Conservation (phyloP, 2,797 vertebrate species). For the Tragelaphus eurycerus region DNA sequence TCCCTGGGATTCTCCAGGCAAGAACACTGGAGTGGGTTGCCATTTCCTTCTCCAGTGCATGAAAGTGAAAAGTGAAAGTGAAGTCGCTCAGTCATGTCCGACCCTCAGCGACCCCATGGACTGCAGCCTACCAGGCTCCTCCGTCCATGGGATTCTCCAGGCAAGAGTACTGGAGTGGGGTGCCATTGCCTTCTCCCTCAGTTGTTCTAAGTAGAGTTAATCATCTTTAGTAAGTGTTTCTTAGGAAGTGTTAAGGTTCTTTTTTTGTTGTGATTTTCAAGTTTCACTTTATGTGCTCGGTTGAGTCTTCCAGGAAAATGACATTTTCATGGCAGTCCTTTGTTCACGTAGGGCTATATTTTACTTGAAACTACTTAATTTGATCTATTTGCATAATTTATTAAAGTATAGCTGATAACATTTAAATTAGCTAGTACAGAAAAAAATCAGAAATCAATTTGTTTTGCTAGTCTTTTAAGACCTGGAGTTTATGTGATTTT, state of each 20-base stretch:
- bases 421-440: slow-evolving; percentile 32
- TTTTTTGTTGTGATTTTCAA: slow-evolving; percentile 46
- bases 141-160: too few relatives aligned
- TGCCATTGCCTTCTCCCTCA: neutral
- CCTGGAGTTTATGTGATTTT: slow-evolving; percentile 3
- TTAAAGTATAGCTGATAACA: slow-evolving; percentile 27
- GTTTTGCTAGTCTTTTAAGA: slow-evolving; percentile 14
- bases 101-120: too few relatives aligned
- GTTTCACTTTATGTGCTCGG: slow-evolving; percentile 39
- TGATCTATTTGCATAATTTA: slow-evolving; percentile 29
- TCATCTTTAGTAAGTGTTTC: slow-evolving; percentile 54
- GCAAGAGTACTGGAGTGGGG: too few relatives aligned
- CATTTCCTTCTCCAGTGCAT: too few relatives aligned
- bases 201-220: slow-evolving; percentile 13
- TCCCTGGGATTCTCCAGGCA: too few relatives aligned
- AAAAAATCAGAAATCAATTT: neutral
- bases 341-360: slow-evolving; percentile 21
- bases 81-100: too few relatives aligned
- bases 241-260: slow-evolving; percentile 10
- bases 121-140: too few relatives aligned
- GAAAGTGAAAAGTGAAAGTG: too few relatives aligned
- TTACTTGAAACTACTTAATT: slow-evolving; percentile 34
- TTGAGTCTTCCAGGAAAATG: slow-evolving; percentile 40
- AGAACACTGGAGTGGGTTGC: too few relatives aligned
- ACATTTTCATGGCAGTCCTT: slow-evolving; percentile 36